phyloP scores from a whole-genome alignment of 2,113 vertebrate species.

The Centropristis striata region DNA sequence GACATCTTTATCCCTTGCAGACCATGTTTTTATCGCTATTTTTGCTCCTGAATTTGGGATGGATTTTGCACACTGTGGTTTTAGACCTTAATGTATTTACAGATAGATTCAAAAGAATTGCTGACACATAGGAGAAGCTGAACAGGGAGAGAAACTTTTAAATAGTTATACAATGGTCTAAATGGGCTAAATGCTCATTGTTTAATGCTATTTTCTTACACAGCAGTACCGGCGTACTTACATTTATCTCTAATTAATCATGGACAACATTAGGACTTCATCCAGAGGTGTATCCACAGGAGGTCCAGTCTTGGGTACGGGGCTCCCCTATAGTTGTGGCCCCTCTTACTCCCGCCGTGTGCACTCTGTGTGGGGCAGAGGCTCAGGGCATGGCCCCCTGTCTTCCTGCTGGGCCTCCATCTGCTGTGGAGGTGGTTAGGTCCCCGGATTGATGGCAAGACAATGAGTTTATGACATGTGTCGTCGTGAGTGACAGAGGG shows the following conservation, averaged over 20 bases:
- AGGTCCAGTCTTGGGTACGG: slow-evolving; percentile 63
- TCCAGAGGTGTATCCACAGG: slow-evolving; percentile 80
- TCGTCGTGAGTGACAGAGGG: slow-evolving; percentile 81
- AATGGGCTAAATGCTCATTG: too few species aligned
- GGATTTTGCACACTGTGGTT: slow-evolving; percentile 34
- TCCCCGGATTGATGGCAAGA: slow-evolving; percentile 79
- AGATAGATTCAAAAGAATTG: slow-evolving; percentile 36
- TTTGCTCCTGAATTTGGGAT: slow-evolving; percentile 39
- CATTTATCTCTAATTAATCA: slow-evolving; percentile 78
- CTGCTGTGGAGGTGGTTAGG: slow-evolving; percentile 82
- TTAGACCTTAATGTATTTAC: slow-evolving; percentile 30
- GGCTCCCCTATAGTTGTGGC: slow-evolving; percentile 71
- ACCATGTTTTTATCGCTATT: slow-evolving; percentile 69
- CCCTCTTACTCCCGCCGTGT: slow-evolving; percentile 60
- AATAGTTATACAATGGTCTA: neutral
- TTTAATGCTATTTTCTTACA: neutral
- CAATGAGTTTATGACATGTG: slow-evolving; percentile 79
- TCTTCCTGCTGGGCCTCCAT: slow-evolving; percentile 83
- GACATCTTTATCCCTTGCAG: slow-evolving; percentile 71
- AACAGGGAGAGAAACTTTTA: slow-evolving; percentile 7
- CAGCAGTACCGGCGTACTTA: slow-evolving; percentile 18
- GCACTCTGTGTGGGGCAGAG: slow-evolving; percentile 74
- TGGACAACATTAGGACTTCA: slow-evolving; percentile 75
- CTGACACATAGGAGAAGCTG: neutral
- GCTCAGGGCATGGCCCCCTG: slow-evolving; percentile 74